These are phyloP conservation scores for Choloepus hoffmanni DNA, from an alignment of 2,113 vertebrate species.

Conservation along the genomic window DNA sequence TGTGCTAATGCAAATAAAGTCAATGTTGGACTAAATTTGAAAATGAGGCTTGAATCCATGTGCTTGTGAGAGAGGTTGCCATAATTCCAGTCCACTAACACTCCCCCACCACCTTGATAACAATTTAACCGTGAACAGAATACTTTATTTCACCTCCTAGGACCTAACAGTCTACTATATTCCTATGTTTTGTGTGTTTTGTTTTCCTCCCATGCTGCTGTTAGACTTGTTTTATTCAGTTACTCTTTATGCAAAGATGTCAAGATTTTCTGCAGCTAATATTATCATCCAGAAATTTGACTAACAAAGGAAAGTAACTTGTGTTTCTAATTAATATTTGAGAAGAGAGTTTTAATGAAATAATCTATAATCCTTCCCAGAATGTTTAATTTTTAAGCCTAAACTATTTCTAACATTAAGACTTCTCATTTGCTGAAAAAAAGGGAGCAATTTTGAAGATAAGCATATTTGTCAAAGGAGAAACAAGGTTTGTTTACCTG, in stretches of 20 bases:
- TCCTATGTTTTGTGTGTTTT: background rate
- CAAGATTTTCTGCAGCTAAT: background rate
- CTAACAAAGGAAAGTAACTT: background rate
- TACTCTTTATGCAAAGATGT: background rate
- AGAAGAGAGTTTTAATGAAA: conserved; percentile 22
- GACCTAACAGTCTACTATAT: background rate
- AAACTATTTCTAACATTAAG: background rate
- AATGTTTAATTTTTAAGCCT: conserved; percentile 41
- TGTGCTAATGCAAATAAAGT: background rate
- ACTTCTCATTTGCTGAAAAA: background rate
- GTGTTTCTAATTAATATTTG: conserved; percentile 31
- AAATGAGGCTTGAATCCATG: background rate
- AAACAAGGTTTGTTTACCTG: background rate
- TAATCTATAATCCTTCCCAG: background rate
- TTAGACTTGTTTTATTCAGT: background rate
- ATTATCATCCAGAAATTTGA: conserved; percentile 1
- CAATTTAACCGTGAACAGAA: background rate
- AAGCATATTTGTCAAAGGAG: background rate
- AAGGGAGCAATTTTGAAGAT: background rate
- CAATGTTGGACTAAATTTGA: background rate
- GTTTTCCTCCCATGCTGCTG: background rate
- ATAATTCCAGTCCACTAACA: background rate
- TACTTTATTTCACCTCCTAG: background rate
- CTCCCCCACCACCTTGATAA: background rate
- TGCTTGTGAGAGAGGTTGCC: background rate